Evolutionary conservation across 2,888 invertebrate species (phyloP).

Genomic region (Epirrita christyi): DNA sequence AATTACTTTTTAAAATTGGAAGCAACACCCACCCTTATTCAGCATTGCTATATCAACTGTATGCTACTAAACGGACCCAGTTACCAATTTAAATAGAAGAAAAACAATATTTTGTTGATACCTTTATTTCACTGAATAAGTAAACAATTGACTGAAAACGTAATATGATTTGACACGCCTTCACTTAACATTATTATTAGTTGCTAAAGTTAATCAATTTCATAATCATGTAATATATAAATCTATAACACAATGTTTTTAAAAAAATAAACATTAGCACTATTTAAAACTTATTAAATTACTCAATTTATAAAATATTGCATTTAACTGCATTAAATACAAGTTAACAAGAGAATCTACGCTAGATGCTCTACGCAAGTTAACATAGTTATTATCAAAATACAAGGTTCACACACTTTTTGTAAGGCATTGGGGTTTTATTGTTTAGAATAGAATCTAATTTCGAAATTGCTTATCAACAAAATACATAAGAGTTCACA

Average conservation of each 20-base stretch:
- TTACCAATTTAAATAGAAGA: constrained; percentile 33
- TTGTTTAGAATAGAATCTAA: constrained; percentile 60
- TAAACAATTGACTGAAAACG: constrained; percentile 84
- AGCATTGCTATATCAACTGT: too few species aligned
- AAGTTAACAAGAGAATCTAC: constrained; percentile 80
- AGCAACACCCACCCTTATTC: too few species aligned
- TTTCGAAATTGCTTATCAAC: constrained; percentile 61
- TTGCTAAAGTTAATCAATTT: constrained; percentile 78
- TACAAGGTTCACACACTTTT: constrained; percentile 77
- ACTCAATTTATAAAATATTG: constrained; percentile 84
- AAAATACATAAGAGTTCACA: constrained; percentile 78
- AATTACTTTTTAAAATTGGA: too few species aligned
- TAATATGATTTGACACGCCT: constrained; percentile 83
- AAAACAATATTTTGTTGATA: constrained; percentile 61
- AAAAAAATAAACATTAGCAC: constrained; percentile 84
- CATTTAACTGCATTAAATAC: constrained; percentile 84
- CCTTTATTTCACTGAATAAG: constrained; percentile 81
- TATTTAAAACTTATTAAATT: constrained; percentile 83
- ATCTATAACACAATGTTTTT: constrained; percentile 81
- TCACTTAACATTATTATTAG: constrained; percentile 74
- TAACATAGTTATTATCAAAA: constrained; percentile 82
- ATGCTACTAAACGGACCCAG: too few species aligned
- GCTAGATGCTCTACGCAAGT: constrained; percentile 71
- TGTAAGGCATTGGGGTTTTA: constrained; percentile 82
- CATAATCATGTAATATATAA: constrained; percentile 82